phyloP scores from a whole-genome alignment of 1,140 invertebrate genomes.

The Drosophila kikkawai region DNA sequence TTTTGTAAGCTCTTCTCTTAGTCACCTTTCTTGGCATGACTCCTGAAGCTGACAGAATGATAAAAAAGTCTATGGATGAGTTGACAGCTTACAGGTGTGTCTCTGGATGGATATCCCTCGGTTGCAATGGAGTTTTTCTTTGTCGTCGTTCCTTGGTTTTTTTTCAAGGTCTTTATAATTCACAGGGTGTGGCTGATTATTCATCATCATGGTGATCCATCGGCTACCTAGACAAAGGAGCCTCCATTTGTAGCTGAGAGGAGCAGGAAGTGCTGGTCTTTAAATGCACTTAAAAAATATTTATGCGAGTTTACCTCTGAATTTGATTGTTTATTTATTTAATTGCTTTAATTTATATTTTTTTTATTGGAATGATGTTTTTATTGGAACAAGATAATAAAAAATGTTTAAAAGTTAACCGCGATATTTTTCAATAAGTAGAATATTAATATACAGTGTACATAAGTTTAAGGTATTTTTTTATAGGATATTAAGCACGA shows the following conservation, averaged over 20 bases:
- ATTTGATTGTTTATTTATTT: neutral
- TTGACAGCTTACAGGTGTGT: slow-evolving; percentile 4
- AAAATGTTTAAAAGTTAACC: neutral
- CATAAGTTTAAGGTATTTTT: neutral
- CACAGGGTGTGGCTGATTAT: neutral
- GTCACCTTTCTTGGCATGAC: slow-evolving; percentile 1
- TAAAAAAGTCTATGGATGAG: neutral
- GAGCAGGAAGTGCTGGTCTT: neutral
- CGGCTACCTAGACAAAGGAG: slow-evolving; percentile 1
- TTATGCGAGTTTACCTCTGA: neutral
- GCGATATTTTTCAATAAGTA: no score
- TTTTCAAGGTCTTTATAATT: neutral
- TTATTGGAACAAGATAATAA: neutral
- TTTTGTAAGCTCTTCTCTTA: neutral
- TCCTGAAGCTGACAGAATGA: neutral
- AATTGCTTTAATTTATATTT: neutral
- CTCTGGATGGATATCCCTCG: neutral
- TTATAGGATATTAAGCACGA: neutral
- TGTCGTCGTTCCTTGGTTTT: neutral
- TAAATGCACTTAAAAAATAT: neutral
- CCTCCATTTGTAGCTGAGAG: neutral
- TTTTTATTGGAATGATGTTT: no score
- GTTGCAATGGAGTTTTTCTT: neutral
- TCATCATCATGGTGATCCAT: neutral
- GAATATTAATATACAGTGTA: no score